phyloP scores from a whole-genome alignment of 2,797 vertebrate species.

The Sebastes cheni region DNA sequence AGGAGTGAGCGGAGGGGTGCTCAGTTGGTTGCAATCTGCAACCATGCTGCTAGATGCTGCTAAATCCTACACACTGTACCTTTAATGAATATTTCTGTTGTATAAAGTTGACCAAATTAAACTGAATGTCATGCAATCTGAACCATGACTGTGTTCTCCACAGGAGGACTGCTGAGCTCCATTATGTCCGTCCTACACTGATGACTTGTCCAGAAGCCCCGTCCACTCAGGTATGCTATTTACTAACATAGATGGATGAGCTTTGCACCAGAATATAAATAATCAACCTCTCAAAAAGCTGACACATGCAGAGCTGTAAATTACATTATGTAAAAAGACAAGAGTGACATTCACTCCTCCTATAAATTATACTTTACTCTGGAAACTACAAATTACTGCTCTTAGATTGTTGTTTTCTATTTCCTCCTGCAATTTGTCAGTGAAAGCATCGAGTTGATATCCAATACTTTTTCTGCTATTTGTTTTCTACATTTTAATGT shows the following conservation, averaged over 20 bases:
- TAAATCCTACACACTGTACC: too few relatives aligned
- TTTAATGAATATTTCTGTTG: background rate
- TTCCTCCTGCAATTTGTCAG: background rate
- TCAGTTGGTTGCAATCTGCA: too few relatives aligned
- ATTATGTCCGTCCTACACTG: slow-evolving; percentile 20
- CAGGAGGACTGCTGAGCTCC: slow-evolving; percentile 30
- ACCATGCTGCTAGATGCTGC: too few relatives aligned
- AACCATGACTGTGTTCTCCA: slow-evolving; percentile 27
- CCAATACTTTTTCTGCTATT: background rate
- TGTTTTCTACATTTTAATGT: background rate
- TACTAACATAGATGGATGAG: slow-evolving; percentile 30
- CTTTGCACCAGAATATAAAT: slow-evolving; percentile 10
- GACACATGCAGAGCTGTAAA: slow-evolving; percentile 13
- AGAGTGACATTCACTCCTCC: background rate
- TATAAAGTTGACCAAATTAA: slow-evolving; percentile 4
- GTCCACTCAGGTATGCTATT: slow-evolving; percentile 19
- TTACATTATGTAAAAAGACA: background rate
- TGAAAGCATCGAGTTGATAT: background rate
- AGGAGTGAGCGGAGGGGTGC: too few relatives aligned
- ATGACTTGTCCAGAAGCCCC: slow-evolving; percentile 26
- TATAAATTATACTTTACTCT: background rate
- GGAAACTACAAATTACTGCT: background rate
- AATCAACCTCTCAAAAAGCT: slow-evolving; percentile 4
- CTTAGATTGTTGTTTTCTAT: background rate
- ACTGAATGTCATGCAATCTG: slow-evolving; percentile 23